These are phyloP conservation scores for Philonicus albiceps DNA, from an alignment of 2,888 invertebrate species.

Conservation along the genomic window DNA sequence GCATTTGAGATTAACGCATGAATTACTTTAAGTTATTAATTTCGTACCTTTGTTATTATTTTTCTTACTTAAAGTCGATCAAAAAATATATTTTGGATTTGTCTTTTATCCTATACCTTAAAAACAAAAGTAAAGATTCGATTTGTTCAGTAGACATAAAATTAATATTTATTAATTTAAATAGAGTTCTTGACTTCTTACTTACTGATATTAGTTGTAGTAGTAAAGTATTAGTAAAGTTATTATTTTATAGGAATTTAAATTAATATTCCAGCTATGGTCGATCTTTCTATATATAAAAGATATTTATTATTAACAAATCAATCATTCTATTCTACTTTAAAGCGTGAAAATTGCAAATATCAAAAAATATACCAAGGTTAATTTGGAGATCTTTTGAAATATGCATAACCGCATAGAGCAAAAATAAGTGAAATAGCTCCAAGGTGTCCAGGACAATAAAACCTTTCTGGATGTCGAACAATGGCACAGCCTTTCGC, in stretches of 20 bases:
- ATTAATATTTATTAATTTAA: too few species aligned
- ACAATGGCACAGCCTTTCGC: neutral
- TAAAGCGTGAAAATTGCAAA: neutral
- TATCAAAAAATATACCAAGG: neutral
- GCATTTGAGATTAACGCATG: neutral
- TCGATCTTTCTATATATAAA: neutral
- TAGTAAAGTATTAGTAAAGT: too few species aligned
- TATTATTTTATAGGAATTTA: neutral
- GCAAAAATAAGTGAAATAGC: neutral
- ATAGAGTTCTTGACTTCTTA: too few species aligned
- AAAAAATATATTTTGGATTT: too few species aligned
- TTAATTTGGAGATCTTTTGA: neutral
- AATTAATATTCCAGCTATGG: neutral
- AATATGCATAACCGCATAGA: neutral
- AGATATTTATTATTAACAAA: neutral
- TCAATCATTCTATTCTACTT: neutral
- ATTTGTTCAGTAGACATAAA: too few species aligned
- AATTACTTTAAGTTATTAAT: neutral
- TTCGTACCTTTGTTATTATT: neutral
- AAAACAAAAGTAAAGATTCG: too few species aligned
- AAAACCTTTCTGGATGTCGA: neutral
- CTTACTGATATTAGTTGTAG: too few species aligned
- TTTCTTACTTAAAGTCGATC: too few species aligned
- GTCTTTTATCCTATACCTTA: too few species aligned
- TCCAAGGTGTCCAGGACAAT: neutral